Evolutionary conservation across 92 coral and sea anemone genomes (phyloP).

Genomic region (Nematostella vectensis): DNA sequence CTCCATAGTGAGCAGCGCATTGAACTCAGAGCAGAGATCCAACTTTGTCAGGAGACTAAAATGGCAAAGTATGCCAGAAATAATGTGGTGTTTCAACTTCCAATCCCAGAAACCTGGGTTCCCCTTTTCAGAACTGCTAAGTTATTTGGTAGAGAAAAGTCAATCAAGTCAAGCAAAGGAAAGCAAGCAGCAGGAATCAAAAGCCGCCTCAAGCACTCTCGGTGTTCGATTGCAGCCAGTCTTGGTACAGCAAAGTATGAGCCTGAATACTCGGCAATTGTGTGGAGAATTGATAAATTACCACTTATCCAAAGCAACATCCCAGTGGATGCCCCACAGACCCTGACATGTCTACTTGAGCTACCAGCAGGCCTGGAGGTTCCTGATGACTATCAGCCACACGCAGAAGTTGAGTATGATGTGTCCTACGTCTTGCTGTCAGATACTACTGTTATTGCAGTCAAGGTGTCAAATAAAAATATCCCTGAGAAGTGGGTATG

Average conservation of each 20-base stretch:
- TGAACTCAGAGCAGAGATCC: conserved; percentile 86
- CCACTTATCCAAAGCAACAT: conserved; percentile 87
- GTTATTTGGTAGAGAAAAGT: conserved; percentile 77
- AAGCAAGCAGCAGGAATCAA: conserved; percentile 76
- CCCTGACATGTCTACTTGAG: conserved; percentile 58
- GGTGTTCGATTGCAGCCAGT: conserved; percentile 76
- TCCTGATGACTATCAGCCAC: conserved; percentile 79
- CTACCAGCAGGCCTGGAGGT: conserved; percentile 77
- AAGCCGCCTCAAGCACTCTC: conserved; percentile 71
- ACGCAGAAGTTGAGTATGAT: conserved; percentile 83
- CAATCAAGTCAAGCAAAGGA: conserved; percentile 87
- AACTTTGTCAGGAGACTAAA: conserved; percentile 85
- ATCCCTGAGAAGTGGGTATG: conserved; percentile 89
- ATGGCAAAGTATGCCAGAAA: conserved; percentile 84
- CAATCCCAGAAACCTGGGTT: conserved; percentile 97
- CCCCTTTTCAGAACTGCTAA: conserved; percentile 80
- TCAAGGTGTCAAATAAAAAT: conserved; percentile 87
- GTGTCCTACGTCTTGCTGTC: conserved; percentile 80
- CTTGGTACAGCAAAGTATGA: conserved; percentile 91
- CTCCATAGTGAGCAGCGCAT: conserved; percentile 77
- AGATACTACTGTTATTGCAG: conserved; percentile 86
- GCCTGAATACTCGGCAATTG: conserved; percentile 77
- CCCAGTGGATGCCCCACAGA: conserved; percentile 94
- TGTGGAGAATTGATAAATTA: conserved; percentile 79
- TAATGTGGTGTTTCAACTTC: conserved; percentile 80